Conservation (phyloP, 2,113 vertebrate species). For the Dicrurus megarhynchus region DNA sequence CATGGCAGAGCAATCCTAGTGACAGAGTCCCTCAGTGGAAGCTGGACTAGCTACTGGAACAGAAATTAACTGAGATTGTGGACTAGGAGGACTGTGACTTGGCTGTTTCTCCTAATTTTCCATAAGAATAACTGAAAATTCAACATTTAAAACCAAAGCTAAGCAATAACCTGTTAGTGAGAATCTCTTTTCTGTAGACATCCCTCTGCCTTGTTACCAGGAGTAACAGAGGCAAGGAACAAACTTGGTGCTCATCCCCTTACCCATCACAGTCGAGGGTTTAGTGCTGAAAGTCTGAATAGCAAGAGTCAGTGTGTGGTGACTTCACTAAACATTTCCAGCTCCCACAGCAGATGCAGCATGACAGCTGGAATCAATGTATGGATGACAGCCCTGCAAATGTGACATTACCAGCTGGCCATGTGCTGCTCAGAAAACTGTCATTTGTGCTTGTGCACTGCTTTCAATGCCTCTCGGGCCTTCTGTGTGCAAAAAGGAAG, state of each 20-base stretch:
- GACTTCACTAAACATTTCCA: background rate
- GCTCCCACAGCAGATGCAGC: background rate
- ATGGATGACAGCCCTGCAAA: background rate
- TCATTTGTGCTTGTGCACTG: background rate
- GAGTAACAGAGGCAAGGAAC: background rate
- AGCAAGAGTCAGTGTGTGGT: background rate
- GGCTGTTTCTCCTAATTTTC: background rate
- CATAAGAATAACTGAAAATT: background rate
- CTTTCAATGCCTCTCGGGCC: background rate
- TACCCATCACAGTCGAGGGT: background rate
- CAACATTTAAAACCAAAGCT: background rate
- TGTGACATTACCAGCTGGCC: background rate
- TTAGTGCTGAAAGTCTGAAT: background rate
- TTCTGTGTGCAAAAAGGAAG: background rate
- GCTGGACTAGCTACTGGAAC: background rate
- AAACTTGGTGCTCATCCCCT: background rate
- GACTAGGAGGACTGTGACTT: background rate
- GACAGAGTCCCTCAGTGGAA: background rate
- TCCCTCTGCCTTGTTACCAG: background rate
- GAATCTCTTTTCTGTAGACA: background rate
- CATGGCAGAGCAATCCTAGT: background rate
- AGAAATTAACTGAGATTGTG: background rate
- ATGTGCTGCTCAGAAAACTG: rapidly evolving
- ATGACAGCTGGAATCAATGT: background rate
- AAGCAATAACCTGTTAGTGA: background rate